Evolutionary conservation across 2,888 invertebrate species (phyloP), one percentile per base, ranked within the genome.

Genomic region (Tholera decimalis): DNA sequence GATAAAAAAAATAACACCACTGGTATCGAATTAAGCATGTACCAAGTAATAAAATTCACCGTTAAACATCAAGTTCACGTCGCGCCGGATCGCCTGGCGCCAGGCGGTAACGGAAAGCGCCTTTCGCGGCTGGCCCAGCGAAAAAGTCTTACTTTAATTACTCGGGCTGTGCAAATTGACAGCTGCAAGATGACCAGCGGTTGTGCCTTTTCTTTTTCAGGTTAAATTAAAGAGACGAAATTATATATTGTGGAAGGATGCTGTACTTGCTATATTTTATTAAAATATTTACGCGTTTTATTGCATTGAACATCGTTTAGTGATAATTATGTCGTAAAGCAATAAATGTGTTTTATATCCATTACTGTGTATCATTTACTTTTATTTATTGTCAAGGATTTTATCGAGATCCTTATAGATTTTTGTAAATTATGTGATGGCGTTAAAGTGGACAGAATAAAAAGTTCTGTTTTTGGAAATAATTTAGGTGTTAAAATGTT

Each of bases 81-180:
- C 33, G 71, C 54, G 71, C 54, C 62, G 54, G 75, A 70, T 69
- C 68, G 63, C 71, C 63, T 68, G 84, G 88, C 88, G 89, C 89
- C 89, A 84, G 82, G 47, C 80, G 46, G 76, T 90, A 90, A 89
- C 90, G 90, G 89, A 79, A 75, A 49, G 80, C 79, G 77, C 83
- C 83, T 83, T 86, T 78, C 82, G 83, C 79, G 79, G 82, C 50
- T 51, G 73, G 76, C 51, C 56, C 59, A 43, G 71, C 53, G 30
- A 79, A 77, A 83, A 83, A 80, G 78, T 62, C 47, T 63, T 71
- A 71, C 64, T 75, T 68, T 83, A 79, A 84, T 83, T 78, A 80
- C 63, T 61, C 68, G 62, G 37, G 18, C 28, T 62, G 63, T 41
- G 51, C 66, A 55, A 73, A 72, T 68, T 65, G 67, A 53, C 56